A percentile compares a stretch with the other conserved stretches of the same genome.
phyloP scores from a whole-genome alignment of 2,888 invertebrate species.

The Lapara coniferarum region DNA sequence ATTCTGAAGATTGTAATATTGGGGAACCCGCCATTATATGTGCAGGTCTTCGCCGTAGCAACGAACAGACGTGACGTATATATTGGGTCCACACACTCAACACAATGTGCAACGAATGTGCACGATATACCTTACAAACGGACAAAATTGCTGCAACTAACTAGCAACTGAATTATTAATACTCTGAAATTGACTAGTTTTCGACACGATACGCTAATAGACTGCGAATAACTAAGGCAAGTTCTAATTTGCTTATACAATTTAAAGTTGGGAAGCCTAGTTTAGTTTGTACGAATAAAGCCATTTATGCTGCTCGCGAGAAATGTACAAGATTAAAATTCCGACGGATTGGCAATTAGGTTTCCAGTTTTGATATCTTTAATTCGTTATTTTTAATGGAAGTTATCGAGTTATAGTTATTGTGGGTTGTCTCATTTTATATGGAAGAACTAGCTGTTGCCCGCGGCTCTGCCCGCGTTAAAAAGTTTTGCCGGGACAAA shows the following conservation, averaged over 20 bases:
- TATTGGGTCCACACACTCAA: constrained; percentile 53
- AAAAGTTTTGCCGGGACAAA: too few relatives aligned
- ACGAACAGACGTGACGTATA: constrained; percentile 60
- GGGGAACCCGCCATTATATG: constrained; percentile 53
- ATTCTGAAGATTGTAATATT: constrained; percentile 50
- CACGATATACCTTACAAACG: constrained; percentile 39
- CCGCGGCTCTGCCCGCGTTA: too few relatives aligned
- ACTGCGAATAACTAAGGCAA: constrained; percentile 30
- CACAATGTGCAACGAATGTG: constrained; percentile 63
- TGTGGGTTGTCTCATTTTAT: background rate
- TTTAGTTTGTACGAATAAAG: constrained; percentile 16
- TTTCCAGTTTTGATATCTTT: background rate
- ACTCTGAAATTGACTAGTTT: constrained; percentile 25
- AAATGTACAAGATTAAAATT: background rate
- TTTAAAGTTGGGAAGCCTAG: constrained; percentile 14
- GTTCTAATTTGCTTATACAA: constrained; percentile 5
- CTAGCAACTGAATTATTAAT: constrained; percentile 6
- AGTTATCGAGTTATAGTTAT: too few relatives aligned
- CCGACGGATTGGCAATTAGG: background rate
- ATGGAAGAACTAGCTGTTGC: too few relatives aligned
- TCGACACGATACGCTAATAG: constrained; percentile 30
- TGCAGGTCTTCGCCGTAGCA: constrained; percentile 52
- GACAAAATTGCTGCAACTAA: background rate
- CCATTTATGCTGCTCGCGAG: constrained; percentile 12
- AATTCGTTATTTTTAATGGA: background rate